A percentile compares a stretch with the other conserved stretches of the same genome.
Conservation (phyloP, 1,140 invertebrate species). For the Eulimnadia texana region DNA sequence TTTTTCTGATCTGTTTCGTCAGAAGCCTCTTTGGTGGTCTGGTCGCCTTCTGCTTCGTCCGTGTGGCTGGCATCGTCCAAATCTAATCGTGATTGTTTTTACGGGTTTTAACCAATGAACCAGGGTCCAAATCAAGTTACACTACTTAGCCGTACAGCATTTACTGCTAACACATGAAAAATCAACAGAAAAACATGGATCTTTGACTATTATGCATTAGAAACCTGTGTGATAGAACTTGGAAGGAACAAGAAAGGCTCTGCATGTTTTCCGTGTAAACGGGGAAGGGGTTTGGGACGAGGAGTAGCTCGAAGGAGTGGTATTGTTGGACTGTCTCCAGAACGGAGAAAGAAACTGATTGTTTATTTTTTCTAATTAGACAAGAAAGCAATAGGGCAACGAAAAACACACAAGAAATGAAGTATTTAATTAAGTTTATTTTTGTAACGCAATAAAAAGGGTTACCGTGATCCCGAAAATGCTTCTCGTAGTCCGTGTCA, state of each 20-base stretch:
- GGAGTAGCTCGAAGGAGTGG: neutral
- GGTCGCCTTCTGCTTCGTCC: constrained; percentile 25
- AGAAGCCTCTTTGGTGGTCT: neutral
- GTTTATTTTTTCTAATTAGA: neutral
- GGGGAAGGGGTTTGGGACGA: neutral
- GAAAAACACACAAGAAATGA: too few relatives aligned
- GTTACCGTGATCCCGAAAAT: constrained; percentile 66
- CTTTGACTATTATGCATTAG: neutral
- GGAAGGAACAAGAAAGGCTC: neutral
- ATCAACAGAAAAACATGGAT: too few relatives aligned
- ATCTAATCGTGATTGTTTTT: constrained; percentile 24
- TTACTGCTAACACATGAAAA: too few relatives aligned
- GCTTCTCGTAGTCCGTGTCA: constrained; percentile 68
- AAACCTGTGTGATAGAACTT: neutral
- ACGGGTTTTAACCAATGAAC: too few relatives aligned
- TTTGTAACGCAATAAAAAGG: neutral
- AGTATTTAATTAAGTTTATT: too few relatives aligned
- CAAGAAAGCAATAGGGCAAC: neutral
- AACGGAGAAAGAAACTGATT: neutral
- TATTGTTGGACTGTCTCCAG: neutral
- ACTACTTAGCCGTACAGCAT: too few relatives aligned
- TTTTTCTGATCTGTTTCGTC: constrained; percentile 1
- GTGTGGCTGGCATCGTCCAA: constrained; percentile 30
- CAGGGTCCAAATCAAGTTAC: too few relatives aligned
- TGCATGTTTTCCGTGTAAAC: neutral